Evolutionary conservation across 2,797 vertebrate species (phyloP).

Genomic region (Peromyscus aztecus): DNA sequence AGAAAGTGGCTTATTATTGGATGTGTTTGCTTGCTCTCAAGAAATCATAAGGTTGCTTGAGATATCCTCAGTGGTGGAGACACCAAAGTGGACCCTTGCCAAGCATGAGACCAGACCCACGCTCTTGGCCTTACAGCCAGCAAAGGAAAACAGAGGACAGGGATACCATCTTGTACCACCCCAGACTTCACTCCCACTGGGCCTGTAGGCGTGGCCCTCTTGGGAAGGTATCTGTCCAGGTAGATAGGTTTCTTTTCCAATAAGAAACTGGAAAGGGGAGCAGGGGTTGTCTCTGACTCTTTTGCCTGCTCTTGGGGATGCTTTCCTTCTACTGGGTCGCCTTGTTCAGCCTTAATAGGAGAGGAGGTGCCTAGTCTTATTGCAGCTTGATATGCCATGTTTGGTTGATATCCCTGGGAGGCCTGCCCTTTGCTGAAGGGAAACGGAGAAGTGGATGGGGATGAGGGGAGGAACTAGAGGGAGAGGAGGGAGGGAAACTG

Average conservation of each 20-base stretch:
- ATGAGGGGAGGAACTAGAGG: neutral
- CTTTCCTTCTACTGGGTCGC: neutral
- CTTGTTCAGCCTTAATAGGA: neutral
- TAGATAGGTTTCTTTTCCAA: neutral
- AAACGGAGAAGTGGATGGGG: neutral
- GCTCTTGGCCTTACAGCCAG: neutral
- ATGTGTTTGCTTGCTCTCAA: neutral
- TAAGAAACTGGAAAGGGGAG: neutral
- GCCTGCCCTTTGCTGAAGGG: neutral
- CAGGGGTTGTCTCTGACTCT: neutral
- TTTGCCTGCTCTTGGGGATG: neutral
- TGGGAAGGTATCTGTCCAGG: neutral
- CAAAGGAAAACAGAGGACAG: neutral
- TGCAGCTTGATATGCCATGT: neutral
- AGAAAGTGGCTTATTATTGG: neutral
- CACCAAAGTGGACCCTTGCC: neutral
- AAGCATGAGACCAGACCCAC: accelerated
- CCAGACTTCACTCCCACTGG: neutral
- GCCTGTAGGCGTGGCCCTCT: neutral
- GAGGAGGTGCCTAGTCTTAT: neutral
- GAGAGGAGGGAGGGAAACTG: neutral
- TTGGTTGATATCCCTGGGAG: neutral
- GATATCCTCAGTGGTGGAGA: neutral
- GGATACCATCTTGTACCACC: too few species aligned
- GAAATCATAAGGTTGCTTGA: neutral